A percentile compares a stretch with the other conserved stretches of the same genome.
phyloP scores from a whole-genome alignment of 2,797 vertebrate genomes.

The Gymnodraco acuticeps region DNA sequence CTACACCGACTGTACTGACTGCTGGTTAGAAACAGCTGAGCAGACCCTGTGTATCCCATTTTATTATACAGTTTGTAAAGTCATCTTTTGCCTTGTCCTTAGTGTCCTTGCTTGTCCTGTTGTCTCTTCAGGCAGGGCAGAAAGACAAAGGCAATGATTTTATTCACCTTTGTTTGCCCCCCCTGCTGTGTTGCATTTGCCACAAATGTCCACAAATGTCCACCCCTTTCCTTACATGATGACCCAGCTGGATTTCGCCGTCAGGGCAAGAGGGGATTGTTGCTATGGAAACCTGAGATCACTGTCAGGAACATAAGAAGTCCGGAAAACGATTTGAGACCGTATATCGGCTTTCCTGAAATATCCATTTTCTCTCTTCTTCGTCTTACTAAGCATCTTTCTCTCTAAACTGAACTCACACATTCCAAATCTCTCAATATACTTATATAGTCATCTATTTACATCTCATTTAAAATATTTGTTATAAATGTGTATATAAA shows the following conservation, averaged over 20 bases:
- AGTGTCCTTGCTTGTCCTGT: conserved; percentile 62
- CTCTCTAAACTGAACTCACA: conserved; percentile 59
- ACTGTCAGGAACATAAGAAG: conserved; percentile 72
- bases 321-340: conserved; percentile 61
- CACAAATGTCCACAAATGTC: conserved; percentile 75
- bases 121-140: conserved; percentile 51
- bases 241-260: conserved; percentile 38
- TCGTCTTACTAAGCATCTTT: conserved; percentile 40
- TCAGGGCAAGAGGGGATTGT: conserved; percentile 50
- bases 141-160: conserved; percentile 41
- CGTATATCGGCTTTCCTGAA: conserved; percentile 56
- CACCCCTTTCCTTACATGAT: conserved; percentile 49
- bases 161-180: conserved; percentile 34
- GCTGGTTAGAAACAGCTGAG: conserved; percentile 72
- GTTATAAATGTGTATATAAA: conserved; percentile 86
- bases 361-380: conserved; percentile 42
- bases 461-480: conserved; percentile 86
- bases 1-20: conserved; percentile 54
- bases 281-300: conserved; percentile 81
- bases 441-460: conserved; percentile 83
- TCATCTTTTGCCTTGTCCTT: conserved; percentile 61
- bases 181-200: conserved; percentile 57
- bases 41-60: conserved; percentile 44
- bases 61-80: conserved; percentile 63
- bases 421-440: conserved; percentile 66